Evolutionary conservation across 2,888 invertebrate genomes (phyloP).

Genomic region (Xestoiulus laeticollis): DNA sequence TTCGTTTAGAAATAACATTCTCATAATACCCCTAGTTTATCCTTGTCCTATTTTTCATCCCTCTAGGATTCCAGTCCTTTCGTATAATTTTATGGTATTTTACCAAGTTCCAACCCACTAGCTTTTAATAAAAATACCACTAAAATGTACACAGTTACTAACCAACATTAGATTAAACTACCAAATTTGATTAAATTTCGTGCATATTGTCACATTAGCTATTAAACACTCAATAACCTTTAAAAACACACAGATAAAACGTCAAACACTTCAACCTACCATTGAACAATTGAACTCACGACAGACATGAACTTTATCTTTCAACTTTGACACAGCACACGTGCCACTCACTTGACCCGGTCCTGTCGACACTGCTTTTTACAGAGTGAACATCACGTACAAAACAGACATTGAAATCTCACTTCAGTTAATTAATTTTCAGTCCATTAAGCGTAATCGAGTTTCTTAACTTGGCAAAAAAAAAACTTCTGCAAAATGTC

Average conservation of each 20-base stretch:
- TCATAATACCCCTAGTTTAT: conserved; percentile 21
- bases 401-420: conserved; percentile 21
- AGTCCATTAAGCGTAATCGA: conserved; percentile 13
- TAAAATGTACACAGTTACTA: background rate
- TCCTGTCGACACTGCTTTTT: conserved; percentile 9
- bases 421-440: conserved; percentile 6
- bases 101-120: background rate
- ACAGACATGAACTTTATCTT: conserved; percentile 11
- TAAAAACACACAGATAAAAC: background rate
- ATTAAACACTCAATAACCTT: background rate
- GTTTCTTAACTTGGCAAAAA: background rate
- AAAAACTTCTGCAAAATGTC: background rate
- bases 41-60: conserved; percentile 33
- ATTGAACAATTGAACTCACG: conserved; percentile 18
- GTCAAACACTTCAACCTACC: conserved; percentile 34
- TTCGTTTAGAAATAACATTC: conserved; percentile 33
- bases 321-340: conserved; percentile 37
- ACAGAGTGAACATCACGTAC: conserved; percentile 10
- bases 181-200: background rate
- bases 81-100: background rate
- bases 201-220: background rate
- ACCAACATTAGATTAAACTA: background rate
- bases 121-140: background rate
- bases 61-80: background rate
- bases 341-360: conserved; percentile 34